A percentile compares a stretch with the other conserved stretches of the same genome.
Evolutionary conservation across 2,797 vertebrate genomes (phyloP).

Genomic region (Cryptoblepharus egeriae): DNA sequence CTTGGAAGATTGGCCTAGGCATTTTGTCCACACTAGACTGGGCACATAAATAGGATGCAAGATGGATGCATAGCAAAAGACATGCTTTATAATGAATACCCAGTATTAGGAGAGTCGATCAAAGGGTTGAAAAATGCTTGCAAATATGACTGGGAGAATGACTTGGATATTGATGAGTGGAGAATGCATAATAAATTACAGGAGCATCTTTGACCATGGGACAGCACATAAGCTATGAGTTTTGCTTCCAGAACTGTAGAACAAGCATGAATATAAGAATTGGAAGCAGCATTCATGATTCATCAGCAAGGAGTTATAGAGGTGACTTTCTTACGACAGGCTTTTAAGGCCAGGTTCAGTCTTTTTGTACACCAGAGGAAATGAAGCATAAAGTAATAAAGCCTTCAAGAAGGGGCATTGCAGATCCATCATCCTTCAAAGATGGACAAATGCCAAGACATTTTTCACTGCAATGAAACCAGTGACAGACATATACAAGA

Average conservation of each 20-base stretch:
- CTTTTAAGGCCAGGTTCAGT: neutral
- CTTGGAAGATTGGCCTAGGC: no score
- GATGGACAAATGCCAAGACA: neutral
- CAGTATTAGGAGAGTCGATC: no score
- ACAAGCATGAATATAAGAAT: neutral
- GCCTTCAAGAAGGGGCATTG: neutral
- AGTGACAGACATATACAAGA: neutral
- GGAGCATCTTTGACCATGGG: neutral
- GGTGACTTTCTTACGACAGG: neutral
- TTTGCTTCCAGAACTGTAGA: no score
- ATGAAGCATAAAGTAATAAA: slow-evolving; percentile 12
- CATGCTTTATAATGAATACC: neutral
- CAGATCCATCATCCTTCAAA: neutral
- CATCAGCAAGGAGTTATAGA: slow-evolving; percentile 1
- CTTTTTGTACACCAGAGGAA: neutral
- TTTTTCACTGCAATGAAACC: neutral
- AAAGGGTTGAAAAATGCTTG: neutral
- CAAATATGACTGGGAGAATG: neutral
- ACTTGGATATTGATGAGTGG: no score
- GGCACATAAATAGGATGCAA: neutral
- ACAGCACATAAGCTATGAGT: neutral
- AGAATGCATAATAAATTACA: neutral
- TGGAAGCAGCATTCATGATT: neutral
- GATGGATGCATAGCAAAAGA: neutral
- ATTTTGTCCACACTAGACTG: neutral